phyloP scores from a whole-genome alignment of 2,797 vertebrate genomes.

The Toxotes lorentzi region DNA sequence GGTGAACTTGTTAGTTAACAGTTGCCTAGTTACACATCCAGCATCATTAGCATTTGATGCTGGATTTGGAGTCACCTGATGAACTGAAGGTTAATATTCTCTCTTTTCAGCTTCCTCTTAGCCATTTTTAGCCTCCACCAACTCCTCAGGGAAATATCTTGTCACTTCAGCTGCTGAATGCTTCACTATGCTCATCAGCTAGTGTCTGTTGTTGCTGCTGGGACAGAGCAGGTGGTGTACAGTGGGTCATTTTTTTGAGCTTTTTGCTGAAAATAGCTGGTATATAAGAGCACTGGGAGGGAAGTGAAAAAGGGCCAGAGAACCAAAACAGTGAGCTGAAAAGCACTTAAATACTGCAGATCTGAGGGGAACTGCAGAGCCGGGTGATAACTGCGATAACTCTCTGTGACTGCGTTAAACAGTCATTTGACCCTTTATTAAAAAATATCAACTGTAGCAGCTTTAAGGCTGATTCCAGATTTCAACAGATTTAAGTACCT shows the following conservation, averaged over 20 bases:
- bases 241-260: not conserved
- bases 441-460: not conserved
- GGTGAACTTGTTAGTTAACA: not conserved
- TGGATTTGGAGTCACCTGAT: not conserved
- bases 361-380: not conserved
- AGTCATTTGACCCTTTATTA: not conserved
- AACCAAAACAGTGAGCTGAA: not conserved
- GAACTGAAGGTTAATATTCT: not conserved
- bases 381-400: too few relatives aligned
- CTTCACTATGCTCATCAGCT: not conserved
- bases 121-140: not conserved
- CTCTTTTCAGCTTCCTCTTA: not conserved
- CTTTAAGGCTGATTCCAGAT: not conserved
- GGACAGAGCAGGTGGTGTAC: not conserved
- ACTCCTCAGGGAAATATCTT: not conserved
- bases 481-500: not conserved
- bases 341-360: not conserved
- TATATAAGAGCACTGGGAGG: not conserved
- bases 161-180: not conserved
- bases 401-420: not conserved
- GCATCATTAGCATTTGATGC: not conserved
- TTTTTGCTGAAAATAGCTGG: not conserved
- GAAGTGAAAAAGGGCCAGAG: not conserved
- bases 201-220: not conserved
- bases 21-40: not conserved